Evolutionary conservation across 2,888 invertebrate genomes (phyloP).

Genomic region (Ectobius pallidus): DNA sequence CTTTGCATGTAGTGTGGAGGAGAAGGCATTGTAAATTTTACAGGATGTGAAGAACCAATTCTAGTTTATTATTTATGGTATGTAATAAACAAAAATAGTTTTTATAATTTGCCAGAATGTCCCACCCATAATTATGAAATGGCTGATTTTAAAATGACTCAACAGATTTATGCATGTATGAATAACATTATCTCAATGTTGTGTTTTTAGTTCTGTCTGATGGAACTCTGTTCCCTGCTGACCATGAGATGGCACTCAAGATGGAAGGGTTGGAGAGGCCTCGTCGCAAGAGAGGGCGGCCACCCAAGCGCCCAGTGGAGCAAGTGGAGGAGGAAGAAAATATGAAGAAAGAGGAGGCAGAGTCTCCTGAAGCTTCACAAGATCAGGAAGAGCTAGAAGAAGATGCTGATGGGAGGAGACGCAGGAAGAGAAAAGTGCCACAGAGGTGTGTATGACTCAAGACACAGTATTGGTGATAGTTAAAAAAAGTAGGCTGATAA

Average conservation of each 20-base stretch:
- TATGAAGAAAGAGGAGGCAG: slow-evolving; percentile 46
- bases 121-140: no score
- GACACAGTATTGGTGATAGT: no score
- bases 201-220: slow-evolving; percentile 64
- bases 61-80: no score
- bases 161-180: no score
- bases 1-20: no score
- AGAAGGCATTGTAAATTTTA: no score
- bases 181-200: no score
- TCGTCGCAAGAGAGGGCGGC: slow-evolving; percentile 71
- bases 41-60: no score
- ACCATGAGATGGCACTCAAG: slow-evolving; percentile 68
- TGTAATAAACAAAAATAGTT: no score
- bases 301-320: slow-evolving; percentile 62
- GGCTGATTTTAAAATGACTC: no score
- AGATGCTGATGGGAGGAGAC: slow-evolving; percentile 63
- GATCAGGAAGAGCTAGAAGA: slow-evolving; percentile 52
- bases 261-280: slow-evolving; percentile 70
- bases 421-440: slow-evolving; percentile 68
- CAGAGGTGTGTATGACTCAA: slow-evolving; percentile 60
- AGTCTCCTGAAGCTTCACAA: slow-evolving; percentile 41
- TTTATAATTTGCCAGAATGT: no score
- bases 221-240: slow-evolving; percentile 66
- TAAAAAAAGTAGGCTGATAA: no score
- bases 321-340: slow-evolving; percentile 46